Evolutionary conservation across 1,140 invertebrate species (phyloP).

Genomic region (Orchesella cincta): DNA sequence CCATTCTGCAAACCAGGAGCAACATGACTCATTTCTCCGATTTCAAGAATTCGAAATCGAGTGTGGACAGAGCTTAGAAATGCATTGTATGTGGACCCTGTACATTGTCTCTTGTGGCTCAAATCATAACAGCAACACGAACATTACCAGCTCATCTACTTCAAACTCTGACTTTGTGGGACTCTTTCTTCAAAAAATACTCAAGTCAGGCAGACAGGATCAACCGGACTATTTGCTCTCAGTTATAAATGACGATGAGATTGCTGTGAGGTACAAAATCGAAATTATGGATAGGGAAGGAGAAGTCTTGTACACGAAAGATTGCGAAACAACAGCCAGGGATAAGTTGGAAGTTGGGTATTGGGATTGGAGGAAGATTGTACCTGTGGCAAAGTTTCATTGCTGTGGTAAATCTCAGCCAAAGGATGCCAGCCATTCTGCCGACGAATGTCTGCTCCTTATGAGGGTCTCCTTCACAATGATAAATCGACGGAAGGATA

Average conservation of each 20-base stretch:
- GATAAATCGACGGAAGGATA: background rate
- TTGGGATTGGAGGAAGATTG: conserved; percentile 12
- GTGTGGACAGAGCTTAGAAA: background rate
- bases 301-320: conserved; percentile 7
- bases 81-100: conserved; percentile 13
- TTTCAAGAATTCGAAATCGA: conserved; percentile 18
- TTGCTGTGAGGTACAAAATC: background rate
- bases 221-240: background rate
- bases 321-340: background rate
- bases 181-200: background rate
- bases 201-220: background rate
- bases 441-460: background rate
- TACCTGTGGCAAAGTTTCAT: background rate
- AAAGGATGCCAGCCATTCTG: background rate
- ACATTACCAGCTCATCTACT: background rate
- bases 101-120: conserved; percentile 1
- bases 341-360: background rate
- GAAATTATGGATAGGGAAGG: conserved; percentile 8
- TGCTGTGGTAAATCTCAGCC: background rate
- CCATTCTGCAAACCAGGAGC: background rate
- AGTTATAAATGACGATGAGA: background rate
- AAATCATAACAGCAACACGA: background rate
- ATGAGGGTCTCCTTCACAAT: conserved; percentile 2
- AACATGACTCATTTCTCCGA: background rate
- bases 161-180: conserved; percentile 1